phyloP scores from a whole-genome alignment of 2,797 vertebrate genomes.

The Notolepis coatsorum region DNA sequence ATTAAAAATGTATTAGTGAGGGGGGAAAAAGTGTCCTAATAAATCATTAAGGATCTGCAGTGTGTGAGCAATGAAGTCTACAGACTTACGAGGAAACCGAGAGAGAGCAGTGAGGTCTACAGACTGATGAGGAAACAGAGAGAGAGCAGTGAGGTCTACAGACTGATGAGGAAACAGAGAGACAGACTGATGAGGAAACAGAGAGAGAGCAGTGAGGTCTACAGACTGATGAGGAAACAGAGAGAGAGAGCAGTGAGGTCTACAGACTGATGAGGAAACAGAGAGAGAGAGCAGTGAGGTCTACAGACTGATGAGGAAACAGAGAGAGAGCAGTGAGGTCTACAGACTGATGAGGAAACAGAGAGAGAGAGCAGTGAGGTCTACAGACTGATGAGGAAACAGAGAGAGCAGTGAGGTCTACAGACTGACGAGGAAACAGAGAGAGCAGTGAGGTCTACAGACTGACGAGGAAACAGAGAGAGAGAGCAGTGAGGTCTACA shows the following conservation, averaged over 20 bases:
- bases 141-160: not conserved
- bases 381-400: not conserved
- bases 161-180: not conserved
- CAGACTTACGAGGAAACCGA: not conserved
- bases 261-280: too few relatives aligned
- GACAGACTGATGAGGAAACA: not conserved
- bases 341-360: not conserved
- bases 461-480: not conserved
- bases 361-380: not conserved
- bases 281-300: too few relatives aligned
- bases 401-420: too few relatives aligned
- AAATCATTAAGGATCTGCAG: constrained; percentile 5
- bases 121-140: too few relatives aligned
- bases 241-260: too few relatives aligned
- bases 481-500: not conserved
- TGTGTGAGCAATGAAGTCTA: not conserved
- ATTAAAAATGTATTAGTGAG: constrained; percentile 10
- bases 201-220: not conserved
- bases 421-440: too few relatives aligned
- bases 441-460: too few relatives aligned
- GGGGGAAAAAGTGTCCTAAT: not conserved
- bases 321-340: too few relatives aligned
- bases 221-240: too few relatives aligned
- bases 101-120: not conserved
- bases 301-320: too few relatives aligned